Evolutionary conservation across 2,797 vertebrate genomes (phyloP).

Genomic region (Rallus crepitans): DNA sequence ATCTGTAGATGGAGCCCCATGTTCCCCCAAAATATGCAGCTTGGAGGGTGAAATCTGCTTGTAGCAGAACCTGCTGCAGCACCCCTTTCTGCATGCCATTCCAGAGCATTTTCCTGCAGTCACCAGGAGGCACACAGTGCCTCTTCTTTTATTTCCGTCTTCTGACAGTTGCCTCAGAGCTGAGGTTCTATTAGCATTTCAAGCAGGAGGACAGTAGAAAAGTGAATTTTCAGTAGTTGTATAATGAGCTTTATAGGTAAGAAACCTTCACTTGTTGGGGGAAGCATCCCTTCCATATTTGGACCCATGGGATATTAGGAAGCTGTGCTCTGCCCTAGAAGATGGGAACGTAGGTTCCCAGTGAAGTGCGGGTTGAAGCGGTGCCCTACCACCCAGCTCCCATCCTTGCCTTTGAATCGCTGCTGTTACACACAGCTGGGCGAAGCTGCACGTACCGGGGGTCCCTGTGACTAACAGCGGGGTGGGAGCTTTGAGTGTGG

Average conservation of each 20-base stretch:
- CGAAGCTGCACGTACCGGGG: not conserved
- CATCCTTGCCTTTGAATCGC: fast-evolving
- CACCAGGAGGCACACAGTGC: not conserved
- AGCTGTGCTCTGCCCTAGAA: not conserved
- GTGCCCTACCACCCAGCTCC: not conserved
- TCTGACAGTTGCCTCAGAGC: constrained; percentile 12
- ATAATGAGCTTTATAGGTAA: not conserved
- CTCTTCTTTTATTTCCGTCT: constrained; percentile 5
- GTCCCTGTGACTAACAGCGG: not conserved
- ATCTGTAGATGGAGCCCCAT: not conserved
- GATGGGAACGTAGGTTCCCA: not conserved
- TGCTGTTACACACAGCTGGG: not conserved
- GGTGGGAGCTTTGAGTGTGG: not conserved
- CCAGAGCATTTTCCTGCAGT: not conserved
- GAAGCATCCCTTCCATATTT: not conserved
- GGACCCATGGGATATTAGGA: not conserved
- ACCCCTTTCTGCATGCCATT: not conserved
- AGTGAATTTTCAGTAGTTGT: not conserved
- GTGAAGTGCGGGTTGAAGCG: not conserved
- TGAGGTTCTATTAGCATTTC: constrained; percentile 12
- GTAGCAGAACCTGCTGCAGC: not conserved
- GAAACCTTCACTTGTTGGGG: not conserved
- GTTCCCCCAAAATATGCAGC: not conserved
- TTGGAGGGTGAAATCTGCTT: not conserved
- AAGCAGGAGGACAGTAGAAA: not conserved